Evolutionary conservation across 2,888 invertebrate genomes (phyloP).

Genomic region (Mechanitis messenoides): DNA sequence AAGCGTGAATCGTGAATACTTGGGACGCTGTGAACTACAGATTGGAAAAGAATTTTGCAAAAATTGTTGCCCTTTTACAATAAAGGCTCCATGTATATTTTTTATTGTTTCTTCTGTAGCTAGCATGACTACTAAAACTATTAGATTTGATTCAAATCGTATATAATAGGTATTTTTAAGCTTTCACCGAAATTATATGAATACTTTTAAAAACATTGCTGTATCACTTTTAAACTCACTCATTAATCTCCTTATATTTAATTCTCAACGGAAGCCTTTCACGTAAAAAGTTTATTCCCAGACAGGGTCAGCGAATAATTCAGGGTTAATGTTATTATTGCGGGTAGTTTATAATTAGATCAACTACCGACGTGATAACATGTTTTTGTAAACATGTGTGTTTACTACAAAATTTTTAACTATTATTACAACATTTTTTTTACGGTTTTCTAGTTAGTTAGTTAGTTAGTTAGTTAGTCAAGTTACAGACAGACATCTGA

Average conservation of each 20-base stretch:
- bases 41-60: not conserved
- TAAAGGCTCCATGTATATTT: too few relatives aligned
- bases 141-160: too few relatives aligned
- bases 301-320: not conserved
- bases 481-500: too few relatives aligned
- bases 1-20: constrained; percentile 9
- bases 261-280: not conserved
- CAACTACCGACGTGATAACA: not conserved
- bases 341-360: not conserved
- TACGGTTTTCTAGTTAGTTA: too few relatives aligned
- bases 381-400: not conserved
- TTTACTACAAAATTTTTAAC: too few relatives aligned
- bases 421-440: too few relatives aligned
- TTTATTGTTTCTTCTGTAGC: too few relatives aligned
- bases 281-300: constrained; percentile 1
- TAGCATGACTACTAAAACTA: too few relatives aligned
- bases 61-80: too few relatives aligned
- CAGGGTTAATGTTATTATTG: not conserved
- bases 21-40: not conserved
- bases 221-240: not conserved
- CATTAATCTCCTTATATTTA: not conserved
- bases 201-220: not conserved
- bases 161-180: too few relatives aligned
- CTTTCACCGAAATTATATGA: too few relatives aligned
- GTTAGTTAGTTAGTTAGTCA: too few relatives aligned